Evolutionary conservation across 2,113 vertebrate species (phyloP), one percentile per base, ranked within the genome.

Genomic region (Gavialis gangeticus): DNA sequence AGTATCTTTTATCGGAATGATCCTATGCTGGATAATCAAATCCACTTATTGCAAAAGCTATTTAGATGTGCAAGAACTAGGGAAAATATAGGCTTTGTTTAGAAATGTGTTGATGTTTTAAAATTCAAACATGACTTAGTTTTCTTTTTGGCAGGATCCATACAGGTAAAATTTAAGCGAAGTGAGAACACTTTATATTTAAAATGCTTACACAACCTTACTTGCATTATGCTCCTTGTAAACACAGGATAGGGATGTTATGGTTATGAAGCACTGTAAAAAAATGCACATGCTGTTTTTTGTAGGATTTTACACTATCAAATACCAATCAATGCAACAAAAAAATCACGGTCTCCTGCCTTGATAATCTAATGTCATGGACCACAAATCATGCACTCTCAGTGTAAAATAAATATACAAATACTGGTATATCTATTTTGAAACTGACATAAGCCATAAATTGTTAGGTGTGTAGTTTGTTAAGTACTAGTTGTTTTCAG

Each of bases 41-140:
- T 13, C 17, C 78, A 60, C 77, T 94, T 95, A 83, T 78, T 97
- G 96, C 57, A 95, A 88, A 80, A n/a, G 58, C 62, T 95, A 94
- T 84, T 80, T 64, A 79, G 84, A 82, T 69, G 55, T 69, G 22
- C 81, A 96, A 93, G 75, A 97, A 90, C 24, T 37, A 93, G 83
- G 46, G 79, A 79, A 90, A 93, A 46, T n/a, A 77, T 63, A 57
- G 92, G 95, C 56, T 67, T 37, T 10, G 59, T 14, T 57, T 3
- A 79, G 5, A 2, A 88, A 30, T 2, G 4, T 71, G 57, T 1
- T 3, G 27, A 4, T 66, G 78, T 17, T 89, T 75, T 46, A 79
- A 85, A 93, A 96, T 66, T 71, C 27, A 79, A 92, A 27, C 54
- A 82, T 88, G 59, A 94, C 92, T 84, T 94, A 27, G 37, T n/a